Conservation (phyloP, 1,140 invertebrate species). For the Diplogasteroides magnus region DNA sequence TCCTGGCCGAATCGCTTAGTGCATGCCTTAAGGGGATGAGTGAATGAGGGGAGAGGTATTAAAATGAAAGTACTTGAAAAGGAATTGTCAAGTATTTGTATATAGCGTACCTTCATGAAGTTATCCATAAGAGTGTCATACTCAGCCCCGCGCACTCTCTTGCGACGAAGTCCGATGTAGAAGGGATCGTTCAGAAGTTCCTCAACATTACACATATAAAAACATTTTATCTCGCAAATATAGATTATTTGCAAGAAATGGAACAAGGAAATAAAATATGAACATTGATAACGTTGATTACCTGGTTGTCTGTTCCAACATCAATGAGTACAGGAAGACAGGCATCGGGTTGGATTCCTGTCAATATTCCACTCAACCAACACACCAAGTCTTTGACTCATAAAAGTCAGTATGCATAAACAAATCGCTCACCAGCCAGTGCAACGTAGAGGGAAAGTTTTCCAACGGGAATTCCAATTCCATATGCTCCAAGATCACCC, state of each 20-base stretch:
- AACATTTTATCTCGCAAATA: slow-evolving; percentile 5
- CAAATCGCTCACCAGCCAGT: slow-evolving; percentile 61
- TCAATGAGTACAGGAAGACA: slow-evolving; percentile 85
- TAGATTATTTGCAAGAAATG: neutral
- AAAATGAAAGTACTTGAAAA: too few relatives aligned
- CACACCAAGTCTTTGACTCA: too few relatives aligned
- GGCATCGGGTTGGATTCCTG: slow-evolving; percentile 81
- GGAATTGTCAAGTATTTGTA: neutral
- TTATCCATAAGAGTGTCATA: slow-evolving; percentile 96
- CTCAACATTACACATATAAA: slow-evolving; percentile 58
- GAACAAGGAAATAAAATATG: neutral
- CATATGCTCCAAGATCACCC: slow-evolving; percentile 85
- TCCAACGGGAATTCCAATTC: slow-evolving; percentile 91
- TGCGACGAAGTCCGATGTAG: slow-evolving; percentile 86
- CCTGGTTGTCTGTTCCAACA: slow-evolving; percentile 83
- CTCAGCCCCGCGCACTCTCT: slow-evolving; percentile 73
- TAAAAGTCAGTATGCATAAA: neutral
- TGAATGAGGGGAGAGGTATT: too few relatives aligned
- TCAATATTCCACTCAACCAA: too few relatives aligned
- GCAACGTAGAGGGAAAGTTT: slow-evolving; percentile 88
- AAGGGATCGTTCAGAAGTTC: slow-evolving; percentile 82
- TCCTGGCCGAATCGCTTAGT: slow-evolving; percentile 64
- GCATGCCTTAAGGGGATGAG: slow-evolving; percentile 88
- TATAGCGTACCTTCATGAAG: slow-evolving; percentile 64
- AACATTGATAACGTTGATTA: too few relatives aligned